phyloP scores from a whole-genome alignment of 2,888 invertebrate species.

The Andrena minutula region DNA sequence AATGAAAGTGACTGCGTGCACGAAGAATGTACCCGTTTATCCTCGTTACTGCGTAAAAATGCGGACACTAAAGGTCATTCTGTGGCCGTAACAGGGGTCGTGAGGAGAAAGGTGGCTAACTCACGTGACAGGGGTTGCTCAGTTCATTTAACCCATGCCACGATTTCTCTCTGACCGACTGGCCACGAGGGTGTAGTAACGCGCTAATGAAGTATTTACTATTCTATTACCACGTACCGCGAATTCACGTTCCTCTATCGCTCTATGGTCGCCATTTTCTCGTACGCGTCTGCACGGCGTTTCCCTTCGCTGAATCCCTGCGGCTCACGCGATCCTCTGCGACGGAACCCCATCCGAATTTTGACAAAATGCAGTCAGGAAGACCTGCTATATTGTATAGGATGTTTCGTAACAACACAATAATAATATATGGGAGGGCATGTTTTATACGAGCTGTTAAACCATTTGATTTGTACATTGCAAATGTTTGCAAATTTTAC shows the following conservation, averaged over 20 bases:
- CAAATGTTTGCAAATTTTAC: no score
- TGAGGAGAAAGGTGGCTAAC: constrained; percentile 32
- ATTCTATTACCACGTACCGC: constrained; percentile 76
- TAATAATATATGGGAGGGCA: no score
- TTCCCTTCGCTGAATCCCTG: constrained; percentile 8
- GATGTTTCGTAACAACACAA: no score
- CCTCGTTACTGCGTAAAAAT: background rate
- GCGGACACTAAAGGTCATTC: background rate
- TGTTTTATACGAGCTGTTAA: no score
- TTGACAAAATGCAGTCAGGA: background rate
- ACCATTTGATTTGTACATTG: no score
- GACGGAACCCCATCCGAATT: constrained; percentile 7
- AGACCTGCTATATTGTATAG: no score
- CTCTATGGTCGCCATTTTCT: constrained; percentile 9
- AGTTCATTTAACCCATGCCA: constrained; percentile 58
- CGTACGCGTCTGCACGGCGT: constrained; percentile 11
- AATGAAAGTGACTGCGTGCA: background rate
- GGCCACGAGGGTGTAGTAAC: constrained; percentile 74
- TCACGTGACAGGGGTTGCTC: constrained; percentile 21
- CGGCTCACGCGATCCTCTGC: background rate
- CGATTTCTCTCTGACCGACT: constrained; percentile 57
- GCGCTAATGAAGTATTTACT: constrained; percentile 79
- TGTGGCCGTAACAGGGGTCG: background rate
- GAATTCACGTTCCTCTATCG: constrained; percentile 37
- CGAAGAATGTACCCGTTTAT: background rate